These are phyloP conservation scores for Miltochrista miniata DNA, from an alignment of 2,888 invertebrate genomes.

Conservation along the genomic window DNA sequence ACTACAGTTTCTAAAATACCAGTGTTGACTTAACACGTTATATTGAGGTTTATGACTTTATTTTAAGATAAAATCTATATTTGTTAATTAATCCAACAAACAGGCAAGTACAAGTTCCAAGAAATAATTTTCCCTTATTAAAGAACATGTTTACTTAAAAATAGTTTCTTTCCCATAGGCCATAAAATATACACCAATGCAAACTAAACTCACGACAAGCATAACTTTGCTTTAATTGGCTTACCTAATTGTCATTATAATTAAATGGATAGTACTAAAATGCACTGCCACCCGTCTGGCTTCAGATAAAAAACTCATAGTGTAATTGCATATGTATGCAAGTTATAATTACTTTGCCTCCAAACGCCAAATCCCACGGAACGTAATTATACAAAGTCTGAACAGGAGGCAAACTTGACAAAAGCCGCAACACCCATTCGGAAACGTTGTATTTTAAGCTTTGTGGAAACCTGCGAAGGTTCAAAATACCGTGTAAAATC, in stretches of 20 bases:
- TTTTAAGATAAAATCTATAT: background rate
- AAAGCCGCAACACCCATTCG: constrained; percentile 40
- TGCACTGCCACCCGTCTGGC: constrained; percentile 13
- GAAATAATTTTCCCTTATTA: background rate
- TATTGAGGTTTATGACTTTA: background rate
- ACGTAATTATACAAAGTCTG: constrained; percentile 70
- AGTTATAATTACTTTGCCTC: constrained; percentile 60
- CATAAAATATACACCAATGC: background rate
- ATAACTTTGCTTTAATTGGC: constrained; percentile 9
- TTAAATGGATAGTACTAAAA: constrained; percentile 13
- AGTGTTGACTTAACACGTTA: background rate
- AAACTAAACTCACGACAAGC: constrained; percentile 3
- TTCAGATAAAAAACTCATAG: constrained; percentile 24
- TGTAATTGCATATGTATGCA: constrained; percentile 40
- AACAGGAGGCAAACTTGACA: constrained; percentile 53
- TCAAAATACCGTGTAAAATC: constrained; percentile 30
- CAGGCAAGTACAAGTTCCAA: background rate
- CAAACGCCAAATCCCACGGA: constrained; percentile 52
- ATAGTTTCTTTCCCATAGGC: background rate
- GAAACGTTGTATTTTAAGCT: constrained; percentile 35
- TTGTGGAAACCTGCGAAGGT: constrained; percentile 38
- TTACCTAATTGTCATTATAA: constrained; percentile 9
- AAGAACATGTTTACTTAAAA: background rate
- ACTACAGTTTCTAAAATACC: background rate
- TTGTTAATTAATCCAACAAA: background rate